Base-by-base conservation (phyloP, 2,888 invertebrate genomes). In the Ochropleura plecta region DNA sequence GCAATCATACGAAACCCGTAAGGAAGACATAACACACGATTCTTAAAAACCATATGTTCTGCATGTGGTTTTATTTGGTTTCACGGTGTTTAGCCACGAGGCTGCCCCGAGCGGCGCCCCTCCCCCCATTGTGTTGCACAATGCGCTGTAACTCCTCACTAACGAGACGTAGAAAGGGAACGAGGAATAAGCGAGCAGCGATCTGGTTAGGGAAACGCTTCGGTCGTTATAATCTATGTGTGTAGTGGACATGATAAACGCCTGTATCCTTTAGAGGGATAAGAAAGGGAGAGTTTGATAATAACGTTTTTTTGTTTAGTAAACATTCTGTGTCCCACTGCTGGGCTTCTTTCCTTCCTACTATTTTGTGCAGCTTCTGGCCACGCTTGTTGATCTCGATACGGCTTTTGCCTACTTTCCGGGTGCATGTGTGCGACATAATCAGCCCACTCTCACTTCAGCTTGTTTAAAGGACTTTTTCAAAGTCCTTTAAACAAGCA, bases 61-160 rank as follows among this genome's bases (percentile, higher is more conserved):
- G 77, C 72, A 62, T 76, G 78, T 74, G 83, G 73, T 87, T 86
- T 88, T 85, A 81, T 86, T 87, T 84, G 88, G 89, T 90, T 89
- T 90, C 89, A 90, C 85, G 91, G 89, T 91, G 91, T 91, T 92
- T 93, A 91, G 93, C 92, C 93, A 94, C 91, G 92, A 92, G 92
- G 92, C 83, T 86, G 94, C 94, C 91, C 84, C 89, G 76, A 90
- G 93, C 89, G 77, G 79, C 81, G 85, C 90, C 87, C 94, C 96
- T 93, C 95, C 96, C 90, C 84, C 96, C 94, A 96, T 96, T 96
- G 96, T 96, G 87, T 91, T 84, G 86, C 89, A 96, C 95, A 96
- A 96, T 96, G 84, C 93, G 93, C 90, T 94, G 95, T 96, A 95
- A 95, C 96, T 95, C 88, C 93, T 94, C 90, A 89, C 95, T 96